Base-by-base conservation (phyloP, 2,113 vertebrate species). In the Clinocottus analis region DNA sequence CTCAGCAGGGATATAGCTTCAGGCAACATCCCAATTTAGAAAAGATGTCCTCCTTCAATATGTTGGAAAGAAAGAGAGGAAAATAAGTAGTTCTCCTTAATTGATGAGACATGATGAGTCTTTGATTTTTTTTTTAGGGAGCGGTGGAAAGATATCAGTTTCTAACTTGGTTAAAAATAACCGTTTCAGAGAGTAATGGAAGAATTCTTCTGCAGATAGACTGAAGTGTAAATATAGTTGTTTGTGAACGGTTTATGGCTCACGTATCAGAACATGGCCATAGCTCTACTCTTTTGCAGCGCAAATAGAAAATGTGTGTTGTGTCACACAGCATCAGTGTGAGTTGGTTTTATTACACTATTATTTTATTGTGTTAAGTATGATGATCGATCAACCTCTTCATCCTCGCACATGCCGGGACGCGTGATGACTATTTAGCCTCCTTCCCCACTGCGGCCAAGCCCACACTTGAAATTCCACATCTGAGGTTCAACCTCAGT, bases 11-110 rank as follows among this genome's bases (percentile, higher is more conserved):
- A 72, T 60, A 47, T 67, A 8, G 51, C 77, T 83, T 65, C 13
- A 23, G 77, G 87, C 79, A 83, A 78, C 19, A 75, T 39, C 77
- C 56, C 66, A 59, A 75, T 62, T 85, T 82, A 80, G 61, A 71
- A 86, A 80, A 77, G n/a, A 77, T 69, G 59, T 59, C 82, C 84
- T 77, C 78, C 64, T 82, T 80, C 75, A 55, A 82, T 72, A 77
- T 82, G 61, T 79, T 77, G 41, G 41, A 69, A 80, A 74, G 33
- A 43, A 29, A 43, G 66, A 58, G 61, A 49, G 41, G 31, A 35
- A 69, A 69, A 77, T 51, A 62, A 78, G 21, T 35, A 72, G 27
- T 58, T 69, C 72, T 73, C 10, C 35, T 41, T 43, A 77, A 74
- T 66, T 85, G 13, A 59, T 8, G 53, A 80, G 51, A 21, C 13